These are phyloP conservation scores for Characodon lateralis DNA, from an alignment of 2,797 vertebrate genomes.

Conservation along the genomic window DNA sequence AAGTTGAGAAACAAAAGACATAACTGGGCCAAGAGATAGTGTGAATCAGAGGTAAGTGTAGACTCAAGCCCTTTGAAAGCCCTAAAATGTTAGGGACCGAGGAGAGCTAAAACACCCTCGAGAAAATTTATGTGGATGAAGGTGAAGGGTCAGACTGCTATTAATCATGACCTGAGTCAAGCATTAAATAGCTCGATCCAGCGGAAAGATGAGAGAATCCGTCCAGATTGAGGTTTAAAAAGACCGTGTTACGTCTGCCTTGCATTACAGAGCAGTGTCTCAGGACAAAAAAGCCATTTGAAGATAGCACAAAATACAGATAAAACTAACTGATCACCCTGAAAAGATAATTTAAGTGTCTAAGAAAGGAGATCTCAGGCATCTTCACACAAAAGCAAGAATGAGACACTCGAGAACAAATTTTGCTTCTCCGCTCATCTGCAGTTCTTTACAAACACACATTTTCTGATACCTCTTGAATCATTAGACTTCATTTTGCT, in stretches of 20 bases:
- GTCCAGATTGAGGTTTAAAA: conserved; percentile 73
- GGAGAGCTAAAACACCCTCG: conserved; percentile 61
- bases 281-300: conserved; percentile 64
- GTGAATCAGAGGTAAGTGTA: conserved; percentile 44
- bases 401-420: conserved; percentile 5
- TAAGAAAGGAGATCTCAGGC: conserved; percentile 23
- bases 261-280: conserved; percentile 75
- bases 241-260: conserved; percentile 78
- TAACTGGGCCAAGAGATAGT: conserved; percentile 44
- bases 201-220: conserved; percentile 71
- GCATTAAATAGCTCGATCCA: conserved; percentile 79
- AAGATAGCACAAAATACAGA: conserved; percentile 52
- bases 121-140: conserved; percentile 74
- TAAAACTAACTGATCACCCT: conserved; percentile 36
- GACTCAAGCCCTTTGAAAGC: conserved; percentile 12
- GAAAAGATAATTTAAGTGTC: conserved; percentile 40
- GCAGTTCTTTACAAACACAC: conserved; percentile 14
- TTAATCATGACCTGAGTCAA: conserved; percentile 77
- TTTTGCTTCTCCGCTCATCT: conserved; percentile 3
- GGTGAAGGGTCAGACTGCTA: conserved; percentile 79
- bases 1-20: conserved; percentile 49
- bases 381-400: conserved; percentile 16
- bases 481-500: conserved; percentile 66
- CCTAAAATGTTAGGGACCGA: conserved; percentile 47
- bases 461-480: conserved; percentile 52